Conservation (phyloP, 2,113 vertebrate species). For the Grallaria varia region DNA sequence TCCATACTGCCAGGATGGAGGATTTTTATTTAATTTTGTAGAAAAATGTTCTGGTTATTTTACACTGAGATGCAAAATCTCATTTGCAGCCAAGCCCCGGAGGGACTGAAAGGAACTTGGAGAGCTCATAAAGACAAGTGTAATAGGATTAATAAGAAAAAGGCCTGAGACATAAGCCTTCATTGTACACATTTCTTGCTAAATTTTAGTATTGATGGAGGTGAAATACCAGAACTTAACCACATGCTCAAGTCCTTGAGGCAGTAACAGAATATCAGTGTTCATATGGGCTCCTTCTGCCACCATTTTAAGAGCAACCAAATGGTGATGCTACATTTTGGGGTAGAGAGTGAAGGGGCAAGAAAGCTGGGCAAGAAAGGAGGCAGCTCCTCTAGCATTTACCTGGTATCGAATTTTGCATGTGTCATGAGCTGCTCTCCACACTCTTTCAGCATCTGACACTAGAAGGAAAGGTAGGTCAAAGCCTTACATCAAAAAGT, state of each 20-base stretch:
- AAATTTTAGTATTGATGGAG: constrained; percentile 73
- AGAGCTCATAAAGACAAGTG: constrained; percentile 77
- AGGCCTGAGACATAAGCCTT: constrained; percentile 70
- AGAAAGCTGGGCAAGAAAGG: neutral
- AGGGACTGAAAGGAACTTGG: constrained; percentile 72
- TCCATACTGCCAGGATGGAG: constrained; percentile 57
- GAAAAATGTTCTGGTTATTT: constrained; percentile 76
- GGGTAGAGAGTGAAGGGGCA: neutral
- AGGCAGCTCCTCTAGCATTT: neutral
- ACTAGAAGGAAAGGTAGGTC: neutral
- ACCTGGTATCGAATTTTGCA: neutral
- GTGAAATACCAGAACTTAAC: constrained; percentile 70
- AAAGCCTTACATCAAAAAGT: neutral
- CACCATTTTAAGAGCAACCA: neutral
- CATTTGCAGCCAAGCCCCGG: constrained; percentile 73
- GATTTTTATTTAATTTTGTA: constrained; percentile 80
- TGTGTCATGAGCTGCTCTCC: neutral
- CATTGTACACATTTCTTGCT: constrained; percentile 70
- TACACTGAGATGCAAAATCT: constrained; percentile 77
- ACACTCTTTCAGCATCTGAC: neutral
- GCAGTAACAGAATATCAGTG: neutral
- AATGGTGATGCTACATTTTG: neutral
- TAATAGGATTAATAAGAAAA: constrained; percentile 80
- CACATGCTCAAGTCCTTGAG: constrained; percentile 40
- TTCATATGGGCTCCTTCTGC: neutral